Conservation (phyloP, 1,140 invertebrate genomes). For the Drosophila sechellia region DNA sequence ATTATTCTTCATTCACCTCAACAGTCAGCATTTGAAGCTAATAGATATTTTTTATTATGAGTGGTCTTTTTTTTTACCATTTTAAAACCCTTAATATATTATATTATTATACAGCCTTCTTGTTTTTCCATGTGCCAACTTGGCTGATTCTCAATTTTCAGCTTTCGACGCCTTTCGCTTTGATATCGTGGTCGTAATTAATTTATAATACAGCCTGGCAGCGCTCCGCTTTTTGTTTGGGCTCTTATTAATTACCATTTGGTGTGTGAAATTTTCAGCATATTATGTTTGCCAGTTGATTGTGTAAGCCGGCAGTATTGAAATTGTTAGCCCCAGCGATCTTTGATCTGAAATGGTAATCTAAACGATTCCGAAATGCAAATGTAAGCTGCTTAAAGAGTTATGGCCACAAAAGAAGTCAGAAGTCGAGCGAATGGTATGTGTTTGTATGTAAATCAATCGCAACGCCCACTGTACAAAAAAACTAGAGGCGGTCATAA, state of each 20-base stretch:
- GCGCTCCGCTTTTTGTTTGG: conserved; percentile 40
- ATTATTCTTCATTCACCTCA: too few species aligned
- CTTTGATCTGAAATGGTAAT: conserved; percentile 43
- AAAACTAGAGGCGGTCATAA: conserved; percentile 49
- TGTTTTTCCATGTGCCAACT: conserved; percentile 19
- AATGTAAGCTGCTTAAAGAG: conserved; percentile 62
- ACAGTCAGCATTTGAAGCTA: too few species aligned
- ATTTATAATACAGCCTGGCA: conserved; percentile 72
- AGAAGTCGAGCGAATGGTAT: conserved; percentile 47
- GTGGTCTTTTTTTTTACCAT: too few species aligned
- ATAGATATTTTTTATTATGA: too few species aligned
- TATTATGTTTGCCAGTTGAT: conserved; percentile 34
- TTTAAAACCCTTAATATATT: not conserved
- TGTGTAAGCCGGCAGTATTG: conserved; percentile 38
- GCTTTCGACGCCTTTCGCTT: conserved; percentile 57
- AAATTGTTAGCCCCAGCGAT: conserved; percentile 51
- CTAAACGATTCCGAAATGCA: conserved; percentile 56
- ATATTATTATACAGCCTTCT: not conserved
- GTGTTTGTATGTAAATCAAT: conserved; percentile 52
- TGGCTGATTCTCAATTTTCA: conserved; percentile 33
- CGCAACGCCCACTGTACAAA: conserved; percentile 43
- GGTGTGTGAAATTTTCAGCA: conserved; percentile 55
- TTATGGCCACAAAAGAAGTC: conserved; percentile 42
- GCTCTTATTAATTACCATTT: conserved; percentile 48
- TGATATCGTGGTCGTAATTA: conserved; percentile 76